A percentile compares a stretch with the other conserved stretches of the same genome.
Conservation (phyloP, 2,113 vertebrate species). For the Isurus oxyrinchus region DNA sequence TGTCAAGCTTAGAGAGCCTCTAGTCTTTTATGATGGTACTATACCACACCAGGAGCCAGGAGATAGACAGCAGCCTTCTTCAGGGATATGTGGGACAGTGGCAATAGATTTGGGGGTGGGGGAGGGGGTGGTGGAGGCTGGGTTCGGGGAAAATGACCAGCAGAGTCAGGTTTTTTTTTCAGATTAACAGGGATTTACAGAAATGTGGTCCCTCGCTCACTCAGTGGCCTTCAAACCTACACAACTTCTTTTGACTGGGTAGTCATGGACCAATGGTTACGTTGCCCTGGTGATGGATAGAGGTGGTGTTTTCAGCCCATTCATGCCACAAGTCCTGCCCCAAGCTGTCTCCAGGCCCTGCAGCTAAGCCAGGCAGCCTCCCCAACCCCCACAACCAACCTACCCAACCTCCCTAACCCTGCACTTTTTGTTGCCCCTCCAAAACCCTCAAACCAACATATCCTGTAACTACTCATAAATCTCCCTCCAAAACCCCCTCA, state of each 20-base stretch:
- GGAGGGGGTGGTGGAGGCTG: no score
- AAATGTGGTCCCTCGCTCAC: neutral
- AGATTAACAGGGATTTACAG: no score
- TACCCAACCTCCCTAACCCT: neutral
- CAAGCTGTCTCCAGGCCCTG: no score
- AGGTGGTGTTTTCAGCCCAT: neutral
- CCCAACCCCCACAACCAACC: no score
- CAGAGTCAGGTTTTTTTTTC: no score
- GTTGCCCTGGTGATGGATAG: neutral
- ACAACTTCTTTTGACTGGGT: neutral
- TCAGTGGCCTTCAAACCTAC: no score
- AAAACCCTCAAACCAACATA: neutral
- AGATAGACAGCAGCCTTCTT: neutral
- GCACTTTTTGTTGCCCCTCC: neutral
- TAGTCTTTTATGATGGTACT: neutral
- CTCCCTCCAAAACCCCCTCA: neutral
- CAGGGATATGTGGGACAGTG: no score
- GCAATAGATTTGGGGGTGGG: no score
- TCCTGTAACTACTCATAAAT: neutral
- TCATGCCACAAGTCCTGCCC: neutral
- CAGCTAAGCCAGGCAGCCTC: no score
- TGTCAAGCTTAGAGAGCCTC: neutral
- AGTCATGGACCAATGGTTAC: neutral
- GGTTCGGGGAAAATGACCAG: no score
- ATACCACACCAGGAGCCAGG: neutral